Base-by-base conservation (phyloP, 2,113 vertebrate genomes). In the Scopus umbretta region DNA sequence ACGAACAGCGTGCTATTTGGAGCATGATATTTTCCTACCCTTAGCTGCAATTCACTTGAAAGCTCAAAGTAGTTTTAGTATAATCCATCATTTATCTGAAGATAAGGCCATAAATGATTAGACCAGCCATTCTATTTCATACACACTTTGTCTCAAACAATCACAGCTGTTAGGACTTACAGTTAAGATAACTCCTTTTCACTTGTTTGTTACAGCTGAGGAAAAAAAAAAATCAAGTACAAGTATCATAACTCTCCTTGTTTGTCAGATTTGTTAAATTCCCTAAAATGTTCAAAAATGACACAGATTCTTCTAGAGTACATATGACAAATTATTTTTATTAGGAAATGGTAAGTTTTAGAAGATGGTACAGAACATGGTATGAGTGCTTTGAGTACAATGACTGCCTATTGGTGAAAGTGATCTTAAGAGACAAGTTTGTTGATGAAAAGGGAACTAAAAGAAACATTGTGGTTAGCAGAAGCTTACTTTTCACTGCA, bases 31-130 rank as follows among this genome's bases (percentile, higher is more conserved):
- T 86, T 96, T 95, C n/a, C 88, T 70, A 18, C 66, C 22, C 23
- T 88, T 86, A 73, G 34, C 17, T 85, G 80, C 61, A 91, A 95
- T 92, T 90, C 79, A 81, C 70, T 81, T 97, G 90, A 97, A 93
- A 93, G 90, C 76, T 80, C 29, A 36, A 80, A 84, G 93, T 94
- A 80, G 92, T 96, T 95, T 96, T 91, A 78, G 84, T 70, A 61
- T 83, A 95, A 94, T 97, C 84, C 29, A 50, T 63, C 66, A 76
- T 90, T 92, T 95, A 93, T 94, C 87, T 91, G 79, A 93, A 80
- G 66, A 73, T 66, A 87, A 90, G 92, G 79, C 67, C 71, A 92
- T 76, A 95, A 92, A 93, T 80, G 7, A 89, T 82, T 73, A 81
- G 91, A 56, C 50, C 42, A 94, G 68, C 56, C 65, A 83, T 63